Base-by-base conservation (phyloP, 1,140 invertebrate species). In the Gryllus bimaculatus region DNA sequence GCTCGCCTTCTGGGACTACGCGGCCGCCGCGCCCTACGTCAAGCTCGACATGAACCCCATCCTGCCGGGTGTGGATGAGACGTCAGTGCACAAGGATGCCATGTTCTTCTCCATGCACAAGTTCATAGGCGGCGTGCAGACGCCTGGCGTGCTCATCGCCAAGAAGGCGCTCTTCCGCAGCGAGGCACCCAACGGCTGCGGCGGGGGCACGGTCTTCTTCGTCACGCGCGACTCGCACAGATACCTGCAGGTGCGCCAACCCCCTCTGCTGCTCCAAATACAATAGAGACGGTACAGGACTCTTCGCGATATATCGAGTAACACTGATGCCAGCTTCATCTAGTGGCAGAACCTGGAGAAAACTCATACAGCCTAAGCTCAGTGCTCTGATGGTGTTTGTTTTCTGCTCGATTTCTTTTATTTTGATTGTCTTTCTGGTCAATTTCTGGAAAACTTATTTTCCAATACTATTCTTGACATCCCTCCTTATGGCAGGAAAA, bases 41-140 rank as follows among this genome's bases (percentile, higher is more conserved):
- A 87, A 89, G 73, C 90, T 97, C 80, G 92, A 96, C 83, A 96
- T 97, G 94, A 97, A 97, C 84, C 95, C 95, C 7, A 85, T 89
- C 79, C 85, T 92, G 76, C 87, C 90, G 7, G 90, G 90, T 48
- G 91, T 92, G 47, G 88, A 90, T 77, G 89, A 91, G 82, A 89
- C 90, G 47, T 88, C 92, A 78, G 92, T 93, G 8, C 90, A 92
- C 84, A 97, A 97, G 84, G 96, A 98, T 87, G 95, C 95, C 2
- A 89, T 97, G 75, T 96, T 95, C 84, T 95, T 97, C 83, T 95
- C 95, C 47, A 92, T 93, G 54, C 95, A 96, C 86, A 97, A 97
- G 84, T 96, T 97, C 85, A 89, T 96, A 73, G 96, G 96, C 2
- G 96, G 96, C 10, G 91, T 95, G 0, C 93, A 95, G 83, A 95